Percentiles rank a stretch among this genome's conserved stretches.
phyloP scores from a whole-genome alignment of 2,888 invertebrate species.

The Phrixothrix hirtus region DNA sequence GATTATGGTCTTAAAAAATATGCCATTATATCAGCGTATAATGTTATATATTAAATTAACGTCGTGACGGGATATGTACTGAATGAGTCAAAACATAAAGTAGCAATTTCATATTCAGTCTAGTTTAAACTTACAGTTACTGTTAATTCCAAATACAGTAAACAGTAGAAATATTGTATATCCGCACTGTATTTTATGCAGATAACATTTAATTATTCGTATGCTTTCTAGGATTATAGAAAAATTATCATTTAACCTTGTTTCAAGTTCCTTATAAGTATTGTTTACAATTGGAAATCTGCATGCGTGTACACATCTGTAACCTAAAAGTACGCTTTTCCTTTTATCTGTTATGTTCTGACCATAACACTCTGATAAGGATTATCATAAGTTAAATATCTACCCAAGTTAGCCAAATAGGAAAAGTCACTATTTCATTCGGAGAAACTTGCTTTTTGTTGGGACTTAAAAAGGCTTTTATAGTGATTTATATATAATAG shows the following conservation, averaged over 20 bases:
- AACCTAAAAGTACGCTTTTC: background rate
- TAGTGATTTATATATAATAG: no score
- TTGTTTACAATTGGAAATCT: constrained; percentile 33
- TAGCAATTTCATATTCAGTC: constrained; percentile 26
- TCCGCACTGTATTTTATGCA: constrained; percentile 39
- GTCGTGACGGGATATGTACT: background rate
- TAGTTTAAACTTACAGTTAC: constrained; percentile 14
- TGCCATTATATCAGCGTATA: background rate
- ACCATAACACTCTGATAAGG: background rate
- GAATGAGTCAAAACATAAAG: constrained; percentile 19
- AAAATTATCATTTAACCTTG: constrained; percentile 37
- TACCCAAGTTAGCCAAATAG: background rate
- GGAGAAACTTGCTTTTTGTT: background rate
- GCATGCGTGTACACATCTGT: constrained; percentile 16
- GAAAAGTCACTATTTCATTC: background rate
- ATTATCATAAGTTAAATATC: background rate
- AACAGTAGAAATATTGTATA: constrained; percentile 37
- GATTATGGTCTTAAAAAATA: no score
- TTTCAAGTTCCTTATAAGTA: constrained; percentile 35
- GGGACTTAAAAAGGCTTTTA: background rate
- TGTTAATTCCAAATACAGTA: constrained; percentile 42
- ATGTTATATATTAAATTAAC: background rate
- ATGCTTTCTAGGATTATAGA: constrained; percentile 45
- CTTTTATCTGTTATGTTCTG: background rate
- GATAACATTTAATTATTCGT: constrained; percentile 46